phyloP scores from a whole-genome alignment of 2,113 vertebrate genomes.

The Cyprinodon tularosa region DNA sequence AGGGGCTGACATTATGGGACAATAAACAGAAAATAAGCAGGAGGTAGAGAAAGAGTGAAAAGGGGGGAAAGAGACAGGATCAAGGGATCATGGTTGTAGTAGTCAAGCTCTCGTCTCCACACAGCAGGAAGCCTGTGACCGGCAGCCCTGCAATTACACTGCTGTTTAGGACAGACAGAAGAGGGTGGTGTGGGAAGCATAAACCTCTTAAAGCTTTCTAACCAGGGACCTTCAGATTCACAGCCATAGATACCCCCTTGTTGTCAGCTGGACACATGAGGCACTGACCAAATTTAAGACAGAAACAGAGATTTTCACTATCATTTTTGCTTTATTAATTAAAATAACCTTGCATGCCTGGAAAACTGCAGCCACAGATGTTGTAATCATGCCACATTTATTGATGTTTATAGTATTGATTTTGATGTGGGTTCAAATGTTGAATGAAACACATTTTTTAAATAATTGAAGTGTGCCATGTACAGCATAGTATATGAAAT shows the following conservation, averaged over 20 bases:
- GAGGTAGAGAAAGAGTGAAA: conserved; percentile 21
- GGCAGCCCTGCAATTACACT: conserved; percentile 71
- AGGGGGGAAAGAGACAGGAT: conserved; percentile 56
- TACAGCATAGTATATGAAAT: too few relatives aligned
- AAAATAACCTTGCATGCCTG: background rate
- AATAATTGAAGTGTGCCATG: background rate
- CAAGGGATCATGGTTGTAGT: conserved; percentile 64
- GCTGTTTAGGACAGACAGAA: conserved; percentile 63
- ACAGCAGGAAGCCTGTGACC: conserved; percentile 59
- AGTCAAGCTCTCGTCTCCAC: conserved; percentile 65
- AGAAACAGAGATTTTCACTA: too few relatives aligned
- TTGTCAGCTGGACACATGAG: background rate
- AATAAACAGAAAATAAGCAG: conserved; percentile 22
- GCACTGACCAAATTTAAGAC: background rate
- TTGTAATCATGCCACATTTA: background rate
- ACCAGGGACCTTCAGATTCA: conserved; percentile 29
- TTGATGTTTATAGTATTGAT: background rate
- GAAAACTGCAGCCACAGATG: background rate
- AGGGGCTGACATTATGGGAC: conserved; percentile 13
- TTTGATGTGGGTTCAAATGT: background rate
- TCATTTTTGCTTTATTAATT: background rate
- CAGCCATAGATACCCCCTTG: conserved; percentile 27
- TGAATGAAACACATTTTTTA: background rate
- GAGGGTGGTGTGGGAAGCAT: conserved; percentile 37
- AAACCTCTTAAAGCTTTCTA: conserved; percentile 29